Evolutionary conservation across 2,113 vertebrate genomes (phyloP), one percentile per base, ranked within the genome.

Genomic region (Empidonax alnorum): DNA sequence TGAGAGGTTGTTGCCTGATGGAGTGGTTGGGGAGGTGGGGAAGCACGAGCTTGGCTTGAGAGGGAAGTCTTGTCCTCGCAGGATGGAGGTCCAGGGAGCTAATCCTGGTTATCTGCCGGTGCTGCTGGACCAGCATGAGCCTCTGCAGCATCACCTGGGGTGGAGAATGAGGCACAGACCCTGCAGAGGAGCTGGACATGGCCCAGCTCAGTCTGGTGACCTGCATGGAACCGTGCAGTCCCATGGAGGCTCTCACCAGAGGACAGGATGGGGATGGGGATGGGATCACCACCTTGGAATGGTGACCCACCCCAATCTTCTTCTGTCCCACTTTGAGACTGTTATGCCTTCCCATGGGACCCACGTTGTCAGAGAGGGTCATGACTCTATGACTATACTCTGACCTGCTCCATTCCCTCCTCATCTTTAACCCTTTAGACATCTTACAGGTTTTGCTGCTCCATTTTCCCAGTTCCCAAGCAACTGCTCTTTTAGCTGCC

Each of bases 331-430:
- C 15, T 81, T 30, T 41, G 47, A 66, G 47, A 14, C n/a, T 53
- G 3, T 44, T 0, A 0, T 69, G 52, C 42, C 25, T 56, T 62
- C 47, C 53, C 3, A 0, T 72, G 52, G 58, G 10, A 61, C 33
- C 13, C 42, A 14, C 12, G 0, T n/a, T 84, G 31, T 50, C 2
- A 0, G 17, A 59, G 44, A 39, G 39, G 39, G 39, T 39, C 24
- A 27, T 27, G 35, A 9, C 20, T 61, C 59, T 17, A 5, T 27
- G 24, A 14, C 28, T 41, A 13, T 23, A 35, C 18, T 39, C 62
- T 30, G 19, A 53, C 11, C 31, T 25, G 2, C 39, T 55, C 65
- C 3, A 0, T 47, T 44, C 4, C 3, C 16, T 69, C 53, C 30
- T 50, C 42, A 14, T 24, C 47, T 89, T 72, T 47, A 61, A 24